Conservation (phyloP, 2,888 invertebrate species). For the Pyrrhosoma nymphula region DNA sequence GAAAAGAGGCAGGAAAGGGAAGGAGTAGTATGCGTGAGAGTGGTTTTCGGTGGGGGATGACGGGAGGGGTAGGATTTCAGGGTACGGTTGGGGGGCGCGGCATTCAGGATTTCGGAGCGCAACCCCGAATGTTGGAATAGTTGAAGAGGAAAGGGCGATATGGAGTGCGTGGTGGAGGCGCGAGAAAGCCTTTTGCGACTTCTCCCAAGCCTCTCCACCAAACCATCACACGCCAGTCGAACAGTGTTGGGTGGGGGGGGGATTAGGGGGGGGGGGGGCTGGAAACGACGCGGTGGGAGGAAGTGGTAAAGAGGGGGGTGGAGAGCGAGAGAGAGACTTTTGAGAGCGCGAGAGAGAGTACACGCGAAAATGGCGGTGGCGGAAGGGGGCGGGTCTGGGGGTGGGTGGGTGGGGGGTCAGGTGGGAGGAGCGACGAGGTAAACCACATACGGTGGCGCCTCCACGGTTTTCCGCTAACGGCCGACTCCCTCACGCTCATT, state of each 20-base stretch:
- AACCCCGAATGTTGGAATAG: not conserved
- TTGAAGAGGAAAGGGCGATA: not conserved
- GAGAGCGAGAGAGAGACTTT: not conserved
- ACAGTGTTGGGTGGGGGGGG: not conserved
- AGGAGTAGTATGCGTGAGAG: not conserved
- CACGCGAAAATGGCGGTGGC: not conserved
- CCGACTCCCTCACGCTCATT: conserved; percentile 57
- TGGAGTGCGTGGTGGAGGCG: not conserved
- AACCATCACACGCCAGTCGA: too few species aligned
- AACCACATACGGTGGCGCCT: conserved; percentile 54
- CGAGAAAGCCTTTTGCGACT: not conserved
- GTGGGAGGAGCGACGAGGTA: conserved; percentile 46
- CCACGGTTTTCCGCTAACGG: conserved; percentile 64
- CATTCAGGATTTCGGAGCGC: not conserved
- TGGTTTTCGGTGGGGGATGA: not conserved
- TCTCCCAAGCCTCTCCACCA: too few species aligned
- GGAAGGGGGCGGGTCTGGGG: not conserved
- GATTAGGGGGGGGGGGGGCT: too few species aligned
- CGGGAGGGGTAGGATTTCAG: not conserved
- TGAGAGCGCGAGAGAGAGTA: not conserved
- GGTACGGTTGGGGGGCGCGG: not conserved
- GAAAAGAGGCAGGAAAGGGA: not conserved
- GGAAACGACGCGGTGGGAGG: not conserved
- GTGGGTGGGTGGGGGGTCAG: not conserved
- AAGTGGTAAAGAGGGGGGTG: not conserved